Base-by-base conservation (phyloP, 1,140 invertebrate genomes). In the Cryptotermes secundus region DNA sequence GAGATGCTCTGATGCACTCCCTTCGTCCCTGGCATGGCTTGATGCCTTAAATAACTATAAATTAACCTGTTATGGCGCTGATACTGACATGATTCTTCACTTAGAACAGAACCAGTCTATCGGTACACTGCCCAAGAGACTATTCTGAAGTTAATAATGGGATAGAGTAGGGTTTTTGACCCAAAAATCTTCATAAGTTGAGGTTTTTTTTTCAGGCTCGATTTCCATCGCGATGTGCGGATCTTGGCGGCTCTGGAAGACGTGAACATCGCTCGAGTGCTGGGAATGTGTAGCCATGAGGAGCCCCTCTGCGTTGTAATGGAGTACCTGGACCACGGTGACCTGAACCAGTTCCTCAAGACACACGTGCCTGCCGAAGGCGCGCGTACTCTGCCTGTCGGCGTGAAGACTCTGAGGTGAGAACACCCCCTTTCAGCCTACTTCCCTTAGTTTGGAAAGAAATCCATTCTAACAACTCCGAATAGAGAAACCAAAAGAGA, bases 301-400 rank as follows among this genome's bases (percentile, higher is more conserved):
- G 95, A 96, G 86, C 96, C 96, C 0, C 91, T 95, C 31, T 97
- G 95, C 87, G 96, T 98, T 85, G 93, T 98, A 3, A 94, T 98
- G 87, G 97, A 99, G 89, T 98, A 98, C 90, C 92, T 97, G 87
- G 96, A 97, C 87, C 93, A 96, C 86, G 97, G 97, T 14, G 97
- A 98, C 90, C 92, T 98, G 79, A 95, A 96, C 89, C 96, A 97
- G 88, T 97, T 97, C 89, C 91, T 97, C 22, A 93, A 93, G 87
- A 92, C 92, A 80, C 92, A 93, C 88, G 91, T 92, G 84, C 91
- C 93, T 35, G 91, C 92, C 83, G 92, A 93, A 82, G 91, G 79
- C 84, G 42, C 90, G 9, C 89, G 91, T 85, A 91, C 90, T 24
- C 89, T 92, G 87, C 93, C 93, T n/a, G 34, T 92, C 42, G 92